Percentiles rank a stretch among this genome's conserved stretches.
These are phyloP conservation scores for Hydrolagus affinis DNA, from an alignment of 2,113 vertebrate species.

Conservation along the genomic window DNA sequence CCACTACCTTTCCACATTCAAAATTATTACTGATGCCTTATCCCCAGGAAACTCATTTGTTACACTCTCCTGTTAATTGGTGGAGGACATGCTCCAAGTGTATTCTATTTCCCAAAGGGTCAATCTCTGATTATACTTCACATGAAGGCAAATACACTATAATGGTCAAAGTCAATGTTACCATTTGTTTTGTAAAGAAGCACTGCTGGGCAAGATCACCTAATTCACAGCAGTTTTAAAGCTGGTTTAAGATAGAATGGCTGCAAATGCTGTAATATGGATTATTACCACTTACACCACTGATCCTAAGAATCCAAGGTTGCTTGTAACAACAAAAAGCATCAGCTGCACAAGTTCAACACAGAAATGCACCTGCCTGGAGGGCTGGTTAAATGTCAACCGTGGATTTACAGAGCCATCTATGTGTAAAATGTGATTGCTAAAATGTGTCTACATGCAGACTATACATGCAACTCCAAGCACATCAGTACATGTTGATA, in stretches of 20 bases:
- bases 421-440: constrained; percentile 51
- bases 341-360: neutral
- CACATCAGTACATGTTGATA: neutral
- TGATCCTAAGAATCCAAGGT: constrained; percentile 6
- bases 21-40: neutral
- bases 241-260: neutral
- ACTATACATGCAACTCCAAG: neutral
- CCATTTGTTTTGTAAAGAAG: neutral
- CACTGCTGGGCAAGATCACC: neutral
- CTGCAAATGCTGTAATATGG: constrained; percentile 13
- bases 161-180: neutral
- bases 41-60: neutral
- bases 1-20: neutral
- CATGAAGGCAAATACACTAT: neutral
- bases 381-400: constrained; percentile 49
- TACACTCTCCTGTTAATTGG: constrained; percentile 4
- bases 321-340: neutral
- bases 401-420: constrained; percentile 45
- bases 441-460: constrained; percentile 46
- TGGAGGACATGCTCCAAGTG: neutral
- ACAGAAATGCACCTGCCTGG: constrained; percentile 44
- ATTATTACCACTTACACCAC: neutral
- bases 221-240: constrained; percentile 7
- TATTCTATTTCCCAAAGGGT: constrained; percentile 15
- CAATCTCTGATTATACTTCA: neutral